These are phyloP conservation scores for Linyphia triangularis DNA, from an alignment of 2,888 invertebrate species.

Conservation along the genomic window DNA sequence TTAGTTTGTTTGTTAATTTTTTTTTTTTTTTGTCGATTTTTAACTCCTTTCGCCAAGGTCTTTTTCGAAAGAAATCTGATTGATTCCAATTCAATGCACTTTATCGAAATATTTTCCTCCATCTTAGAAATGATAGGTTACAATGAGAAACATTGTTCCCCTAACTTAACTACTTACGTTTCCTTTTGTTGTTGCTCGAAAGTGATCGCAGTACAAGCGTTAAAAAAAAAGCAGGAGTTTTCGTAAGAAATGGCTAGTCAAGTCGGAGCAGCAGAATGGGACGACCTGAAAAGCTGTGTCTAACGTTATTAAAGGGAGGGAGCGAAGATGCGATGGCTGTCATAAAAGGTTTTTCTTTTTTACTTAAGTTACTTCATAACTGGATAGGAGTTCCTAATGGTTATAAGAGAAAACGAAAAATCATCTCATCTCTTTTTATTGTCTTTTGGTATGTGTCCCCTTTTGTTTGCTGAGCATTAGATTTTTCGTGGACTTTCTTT, in stretches of 20 bases:
- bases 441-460: not conserved
- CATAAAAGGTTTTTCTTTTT: constrained; percentile 64
- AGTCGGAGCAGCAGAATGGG: constrained; percentile 51
- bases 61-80: too few relatives aligned
- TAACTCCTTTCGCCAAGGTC: too few relatives aligned
- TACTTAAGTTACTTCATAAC: constrained; percentile 40
- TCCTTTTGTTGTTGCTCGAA: not conserved
- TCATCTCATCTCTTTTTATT: constrained; percentile 34
- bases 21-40: too few relatives aligned
- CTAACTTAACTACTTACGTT: not conserved
- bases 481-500: too few relatives aligned
- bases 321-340: constrained; percentile 62
- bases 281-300: constrained; percentile 52
- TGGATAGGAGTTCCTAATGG: constrained; percentile 61
- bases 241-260: constrained; percentile 42
- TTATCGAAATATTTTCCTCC: too few relatives aligned
- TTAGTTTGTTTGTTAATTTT: too few relatives aligned
- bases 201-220: not conserved
- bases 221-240: constrained; percentile 10
- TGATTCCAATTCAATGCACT: too few relatives aligned
- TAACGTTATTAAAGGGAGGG: constrained; percentile 50
- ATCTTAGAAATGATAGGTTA: too few relatives aligned
- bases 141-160: constrained; percentile 25
- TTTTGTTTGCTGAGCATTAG: not conserved
- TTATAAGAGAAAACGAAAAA: constrained; percentile 31